phyloP scores from a whole-genome alignment of 2,113 vertebrate genomes.

The Mustelus asterias region DNA sequence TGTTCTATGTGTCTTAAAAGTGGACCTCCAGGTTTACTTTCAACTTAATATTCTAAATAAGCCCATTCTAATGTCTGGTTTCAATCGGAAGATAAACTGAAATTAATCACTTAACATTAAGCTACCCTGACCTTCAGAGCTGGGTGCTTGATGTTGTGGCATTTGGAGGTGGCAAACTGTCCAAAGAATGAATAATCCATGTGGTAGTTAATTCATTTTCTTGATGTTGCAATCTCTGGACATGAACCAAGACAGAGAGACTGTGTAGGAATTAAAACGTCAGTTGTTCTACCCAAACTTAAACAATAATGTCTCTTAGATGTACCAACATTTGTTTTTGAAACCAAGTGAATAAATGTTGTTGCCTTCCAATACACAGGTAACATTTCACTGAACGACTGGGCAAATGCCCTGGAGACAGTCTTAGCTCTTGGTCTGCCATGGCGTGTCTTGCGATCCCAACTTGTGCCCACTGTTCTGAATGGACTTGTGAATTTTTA shows the following conservation, averaged over 20 bases:
- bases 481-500: conserved; percentile 52
- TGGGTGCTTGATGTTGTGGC: neutral
- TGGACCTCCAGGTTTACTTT: neutral
- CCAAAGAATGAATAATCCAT: neutral
- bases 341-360: neutral
- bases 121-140: neutral
- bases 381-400: conserved; percentile 60
- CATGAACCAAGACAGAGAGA: neutral
- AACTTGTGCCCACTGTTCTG: conserved; percentile 48
- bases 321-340: neutral
- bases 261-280: neutral
- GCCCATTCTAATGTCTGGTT: neutral
- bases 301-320: neutral
- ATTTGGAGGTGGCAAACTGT: neutral
- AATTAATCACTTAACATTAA: neutral
- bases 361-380: conserved; percentile 44
- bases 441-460: conserved; percentile 76
- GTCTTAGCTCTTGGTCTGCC: conserved; percentile 72
- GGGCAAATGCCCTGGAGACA: conserved; percentile 70
- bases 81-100: neutral
- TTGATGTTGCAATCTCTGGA: neutral
- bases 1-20: neutral
- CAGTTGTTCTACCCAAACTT: neutral
- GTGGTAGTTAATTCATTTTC: neutral
- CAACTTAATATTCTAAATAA: neutral